Conservation (phyloP, 2,797 vertebrate species). For the Threskiornis aethiopicus region DNA sequence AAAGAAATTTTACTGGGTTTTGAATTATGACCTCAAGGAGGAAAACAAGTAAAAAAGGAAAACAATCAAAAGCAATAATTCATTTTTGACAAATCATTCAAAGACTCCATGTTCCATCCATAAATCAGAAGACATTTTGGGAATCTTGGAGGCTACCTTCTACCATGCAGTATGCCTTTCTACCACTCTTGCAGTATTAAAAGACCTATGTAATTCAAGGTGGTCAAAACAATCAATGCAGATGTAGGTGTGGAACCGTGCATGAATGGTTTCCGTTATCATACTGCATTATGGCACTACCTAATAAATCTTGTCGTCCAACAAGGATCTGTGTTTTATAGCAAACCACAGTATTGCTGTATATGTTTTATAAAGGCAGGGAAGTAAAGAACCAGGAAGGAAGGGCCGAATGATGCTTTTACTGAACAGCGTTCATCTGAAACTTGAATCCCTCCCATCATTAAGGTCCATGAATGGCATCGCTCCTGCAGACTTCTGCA, state of each 20-base stretch:
- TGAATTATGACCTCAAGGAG: not conserved
- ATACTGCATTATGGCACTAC: not conserved
- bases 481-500: constrained; percentile 10
- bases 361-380: not conserved
- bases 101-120: not conserved
- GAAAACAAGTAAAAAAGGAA: not conserved
- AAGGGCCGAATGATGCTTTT: not conserved
- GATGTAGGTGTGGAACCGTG: not conserved
- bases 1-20: not conserved
- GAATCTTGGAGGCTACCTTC: not conserved
- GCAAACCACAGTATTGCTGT: not conserved
- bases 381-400: not conserved
- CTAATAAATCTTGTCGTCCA: not conserved
- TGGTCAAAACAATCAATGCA: not conserved
- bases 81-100: not conserved
- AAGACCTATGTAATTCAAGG: not conserved
- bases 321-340: not conserved
- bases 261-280: not conserved
- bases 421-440: not conserved
- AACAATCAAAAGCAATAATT: not conserved
- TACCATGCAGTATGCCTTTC: not conserved
- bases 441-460: not conserved
- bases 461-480: constrained; percentile 6
- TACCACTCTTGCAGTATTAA: not conserved
- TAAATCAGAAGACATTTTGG: not conserved